phyloP scores from a whole-genome alignment of 1,140 invertebrate genomes.

The Dolichoris vasculosae region DNA sequence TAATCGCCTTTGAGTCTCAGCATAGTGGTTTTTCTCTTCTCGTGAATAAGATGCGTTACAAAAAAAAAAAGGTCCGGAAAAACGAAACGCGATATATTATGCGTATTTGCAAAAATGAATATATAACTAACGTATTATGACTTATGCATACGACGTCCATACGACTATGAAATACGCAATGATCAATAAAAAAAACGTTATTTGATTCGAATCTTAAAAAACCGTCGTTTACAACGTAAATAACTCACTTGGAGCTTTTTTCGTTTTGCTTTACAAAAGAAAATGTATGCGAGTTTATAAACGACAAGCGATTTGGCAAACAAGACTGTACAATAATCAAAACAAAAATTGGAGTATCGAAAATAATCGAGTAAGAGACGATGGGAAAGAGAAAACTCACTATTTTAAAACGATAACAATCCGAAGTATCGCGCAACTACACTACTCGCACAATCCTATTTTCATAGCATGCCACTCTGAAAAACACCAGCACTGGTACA shows the following conservation, averaged over 20 bases:
- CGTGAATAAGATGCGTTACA: background rate
- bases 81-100: background rate
- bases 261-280: background rate
- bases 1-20: background rate
- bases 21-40: background rate
- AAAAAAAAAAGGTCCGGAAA: background rate
- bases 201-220: too few species aligned
- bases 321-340: slow-evolving; percentile 2
- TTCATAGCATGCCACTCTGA: background rate
- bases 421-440: background rate
- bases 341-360: slow-evolving; percentile 40
- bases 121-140: background rate
- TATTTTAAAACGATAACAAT: slow-evolving; percentile 45
- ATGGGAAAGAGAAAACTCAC: background rate
- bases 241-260: background rate
- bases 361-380: slow-evolving; percentile 15
- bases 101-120: background rate
- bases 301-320: background rate
- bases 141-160: background rate
- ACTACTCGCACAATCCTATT: slow-evolving; percentile 24
- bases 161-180: background rate
- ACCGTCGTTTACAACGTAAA: background rate
- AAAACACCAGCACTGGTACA: background rate
- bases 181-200: background rate
- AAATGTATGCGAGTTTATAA: background rate